These are phyloP conservation scores for Alloscopus bannaensis DNA, from an alignment of 2,888 invertebrate species.

Conservation along the genomic window DNA sequence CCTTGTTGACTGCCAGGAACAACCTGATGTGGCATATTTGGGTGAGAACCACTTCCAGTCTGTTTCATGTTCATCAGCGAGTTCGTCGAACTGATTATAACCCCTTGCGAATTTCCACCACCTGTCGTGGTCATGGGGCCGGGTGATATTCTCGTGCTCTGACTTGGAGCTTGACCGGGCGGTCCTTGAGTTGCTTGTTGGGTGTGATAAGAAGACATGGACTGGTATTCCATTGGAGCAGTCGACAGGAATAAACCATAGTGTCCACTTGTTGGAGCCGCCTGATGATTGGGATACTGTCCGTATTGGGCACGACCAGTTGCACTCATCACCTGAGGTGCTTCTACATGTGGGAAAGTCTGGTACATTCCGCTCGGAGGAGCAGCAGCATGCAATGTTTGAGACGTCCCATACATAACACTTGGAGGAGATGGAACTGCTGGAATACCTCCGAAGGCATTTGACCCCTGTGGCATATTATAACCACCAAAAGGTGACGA, in stretches of 20 bases:
- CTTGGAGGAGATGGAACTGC: constrained; percentile 68
- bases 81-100: constrained; percentile 63
- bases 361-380: constrained; percentile 65
- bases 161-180: constrained; percentile 59
- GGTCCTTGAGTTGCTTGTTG: constrained; percentile 56
- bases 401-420: constrained; percentile 66
- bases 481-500: constrained; percentile 66
- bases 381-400: constrained; percentile 53
- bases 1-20: constrained; percentile 64
- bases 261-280: constrained; percentile 44
- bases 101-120: constrained; percentile 57
- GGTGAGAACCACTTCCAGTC: constrained; percentile 57
- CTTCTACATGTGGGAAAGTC: constrained; percentile 64
- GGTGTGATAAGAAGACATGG: constrained; percentile 38
- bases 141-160: constrained; percentile 66
- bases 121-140: constrained; percentile 67
- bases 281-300: constrained; percentile 57
- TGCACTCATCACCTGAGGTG: constrained; percentile 62
- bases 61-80: constrained; percentile 63
- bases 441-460: constrained; percentile 64
- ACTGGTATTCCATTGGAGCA: constrained; percentile 55
- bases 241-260: constrained; percentile 63
- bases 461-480: constrained; percentile 60
- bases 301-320: constrained; percentile 51
- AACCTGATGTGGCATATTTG: constrained; percentile 63